Conservation (phyloP, 2,797 vertebrate species). For the Pelobates cultripes region DNA sequence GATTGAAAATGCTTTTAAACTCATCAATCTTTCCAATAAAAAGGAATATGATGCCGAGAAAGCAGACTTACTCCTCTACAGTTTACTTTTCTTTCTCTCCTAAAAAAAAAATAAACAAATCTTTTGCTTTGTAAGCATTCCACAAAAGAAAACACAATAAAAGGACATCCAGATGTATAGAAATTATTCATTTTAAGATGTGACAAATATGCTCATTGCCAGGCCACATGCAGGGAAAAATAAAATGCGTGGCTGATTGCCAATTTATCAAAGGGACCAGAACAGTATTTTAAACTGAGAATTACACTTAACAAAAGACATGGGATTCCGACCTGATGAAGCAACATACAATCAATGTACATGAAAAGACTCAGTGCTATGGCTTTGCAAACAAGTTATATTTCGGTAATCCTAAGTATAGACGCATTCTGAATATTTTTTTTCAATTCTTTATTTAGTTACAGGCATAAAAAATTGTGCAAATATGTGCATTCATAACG, state of each 20-base stretch:
- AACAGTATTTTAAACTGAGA: not conserved
- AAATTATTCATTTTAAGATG: not conserved
- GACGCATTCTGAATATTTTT: no score
- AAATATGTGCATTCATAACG: no score
- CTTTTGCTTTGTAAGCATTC: not conserved
- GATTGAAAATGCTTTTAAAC: slow-evolving; percentile 54
- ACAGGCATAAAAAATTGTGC: no score
- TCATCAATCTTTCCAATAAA: slow-evolving; percentile 54
- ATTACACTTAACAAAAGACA: slow-evolving; percentile 22
- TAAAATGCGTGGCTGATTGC: not conserved
- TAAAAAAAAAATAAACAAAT: not conserved
- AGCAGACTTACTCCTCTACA: slow-evolving; percentile 17
- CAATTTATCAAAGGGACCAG: slow-evolving; percentile 6
- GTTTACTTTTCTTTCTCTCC: not conserved
- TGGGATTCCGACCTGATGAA: slow-evolving; percentile 33
- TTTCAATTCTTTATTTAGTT: no score
- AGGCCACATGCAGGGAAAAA: not conserved
- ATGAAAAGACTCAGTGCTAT: no score
- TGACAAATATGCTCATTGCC: not conserved
- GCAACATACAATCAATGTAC: not conserved
- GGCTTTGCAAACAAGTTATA: no score
- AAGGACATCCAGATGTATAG: not conserved
- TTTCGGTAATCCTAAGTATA: no score
- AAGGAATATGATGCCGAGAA: slow-evolving; percentile 21
- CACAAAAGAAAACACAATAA: not conserved